phyloP scores from a whole-genome alignment of 2,113 vertebrate species.

The Loxodonta africana region DNA sequence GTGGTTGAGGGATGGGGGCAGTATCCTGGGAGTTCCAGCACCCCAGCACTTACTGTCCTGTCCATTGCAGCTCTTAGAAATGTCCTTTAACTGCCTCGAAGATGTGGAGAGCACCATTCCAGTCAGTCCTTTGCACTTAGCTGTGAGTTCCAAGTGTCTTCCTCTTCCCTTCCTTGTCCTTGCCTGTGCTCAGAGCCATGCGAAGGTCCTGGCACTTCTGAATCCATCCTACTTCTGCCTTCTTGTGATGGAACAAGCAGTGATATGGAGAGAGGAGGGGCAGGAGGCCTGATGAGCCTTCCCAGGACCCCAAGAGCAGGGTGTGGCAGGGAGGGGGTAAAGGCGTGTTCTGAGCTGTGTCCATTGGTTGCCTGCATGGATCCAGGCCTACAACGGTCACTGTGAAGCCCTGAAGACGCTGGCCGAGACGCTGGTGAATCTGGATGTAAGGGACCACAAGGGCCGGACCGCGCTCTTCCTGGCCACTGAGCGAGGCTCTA shows the following conservation, averaged over 20 bases:
- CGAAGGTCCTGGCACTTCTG: background rate
- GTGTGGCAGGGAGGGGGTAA: background rate
- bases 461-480: constrained; percentile 96
- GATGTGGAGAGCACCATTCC: constrained; percentile 97
- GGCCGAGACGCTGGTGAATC: constrained; percentile 96
- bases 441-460: constrained; percentile 94
- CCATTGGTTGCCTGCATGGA: background rate
- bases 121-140: constrained; percentile 98
- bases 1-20: background rate
- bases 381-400: constrained; percentile 97
- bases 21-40: background rate
- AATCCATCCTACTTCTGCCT: background rate
- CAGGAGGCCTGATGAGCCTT: background rate
- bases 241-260: background rate
- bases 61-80: constrained; percentile 94
- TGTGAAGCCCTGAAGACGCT: constrained; percentile 96
- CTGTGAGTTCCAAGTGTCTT: constrained; percentile 91
- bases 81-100: constrained; percentile 98
- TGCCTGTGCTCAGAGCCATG: too few species aligned
- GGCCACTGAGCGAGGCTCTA: constrained; percentile 93
- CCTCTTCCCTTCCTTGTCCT: background rate
- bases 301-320: background rate
- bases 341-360: background rate
- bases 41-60: constrained; percentile 26
- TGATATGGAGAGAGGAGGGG: background rate